Evolutionary conservation across 2,797 vertebrate species (phyloP).

Genomic region (Syndactyla subalaris): DNA sequence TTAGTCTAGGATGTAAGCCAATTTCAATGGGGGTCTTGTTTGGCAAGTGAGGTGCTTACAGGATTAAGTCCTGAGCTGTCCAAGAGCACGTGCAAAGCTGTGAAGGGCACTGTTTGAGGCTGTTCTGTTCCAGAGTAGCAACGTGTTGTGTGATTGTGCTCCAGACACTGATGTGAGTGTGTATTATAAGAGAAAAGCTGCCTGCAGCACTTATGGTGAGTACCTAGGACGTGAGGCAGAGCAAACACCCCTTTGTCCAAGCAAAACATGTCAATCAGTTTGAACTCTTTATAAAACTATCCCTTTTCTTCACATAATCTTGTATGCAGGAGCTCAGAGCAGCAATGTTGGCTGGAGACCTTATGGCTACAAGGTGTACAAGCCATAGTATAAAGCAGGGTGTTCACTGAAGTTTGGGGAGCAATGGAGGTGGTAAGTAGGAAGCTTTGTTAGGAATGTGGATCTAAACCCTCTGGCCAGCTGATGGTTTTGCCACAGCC

Average conservation of each 20-base stretch:
- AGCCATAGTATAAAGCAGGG: fast-evolving
- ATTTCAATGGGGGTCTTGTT: background rate
- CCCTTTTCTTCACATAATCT: background rate
- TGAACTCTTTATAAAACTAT: background rate
- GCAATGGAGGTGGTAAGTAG: background rate
- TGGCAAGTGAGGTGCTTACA: background rate
- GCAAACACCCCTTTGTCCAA: background rate
- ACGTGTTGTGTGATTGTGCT: background rate
- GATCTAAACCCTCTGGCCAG: background rate
- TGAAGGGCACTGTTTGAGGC: background rate
- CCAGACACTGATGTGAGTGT: background rate
- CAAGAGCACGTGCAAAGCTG: background rate
- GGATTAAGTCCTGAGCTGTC: background rate
- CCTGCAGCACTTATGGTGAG: background rate
- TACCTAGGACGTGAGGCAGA: background rate
- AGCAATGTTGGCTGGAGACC: fast-evolving
- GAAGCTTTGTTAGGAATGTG: background rate
- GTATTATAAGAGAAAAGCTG: background rate
- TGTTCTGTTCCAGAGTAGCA: background rate
- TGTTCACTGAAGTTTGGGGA: background rate
- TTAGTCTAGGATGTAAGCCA: background rate
- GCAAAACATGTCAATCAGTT: background rate
- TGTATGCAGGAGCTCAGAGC: background rate
- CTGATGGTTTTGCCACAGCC: background rate
- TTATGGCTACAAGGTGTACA: fast-evolving